phyloP scores from a whole-genome alignment of 2,113 vertebrate species.

The Hydrolagus affinis region DNA sequence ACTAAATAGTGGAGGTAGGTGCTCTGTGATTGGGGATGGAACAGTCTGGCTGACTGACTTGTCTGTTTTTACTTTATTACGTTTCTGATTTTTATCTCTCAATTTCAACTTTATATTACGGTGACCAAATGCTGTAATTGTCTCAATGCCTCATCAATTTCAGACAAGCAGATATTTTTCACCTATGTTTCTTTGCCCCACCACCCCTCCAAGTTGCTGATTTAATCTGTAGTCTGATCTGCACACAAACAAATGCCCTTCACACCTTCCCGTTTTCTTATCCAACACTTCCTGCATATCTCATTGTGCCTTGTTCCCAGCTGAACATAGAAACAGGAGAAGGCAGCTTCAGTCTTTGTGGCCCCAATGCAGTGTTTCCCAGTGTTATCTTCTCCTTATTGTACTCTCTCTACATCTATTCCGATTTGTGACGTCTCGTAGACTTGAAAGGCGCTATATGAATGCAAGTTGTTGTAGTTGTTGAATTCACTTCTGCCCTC shows the following conservation, averaged over 20 bases:
- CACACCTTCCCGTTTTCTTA: neutral
- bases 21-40: no score
- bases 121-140: no score
- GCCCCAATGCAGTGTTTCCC: neutral
- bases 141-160: no score
- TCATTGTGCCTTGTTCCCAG: neutral
- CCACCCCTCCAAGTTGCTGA: neutral
- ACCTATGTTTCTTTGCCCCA: no score
- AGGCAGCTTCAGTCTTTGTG: neutral
- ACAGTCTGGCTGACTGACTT: no score
- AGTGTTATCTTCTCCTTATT: neutral
- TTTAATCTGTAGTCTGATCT: neutral
- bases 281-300: neutral
- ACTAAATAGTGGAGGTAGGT: no score
- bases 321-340: neutral
- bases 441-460: neutral
- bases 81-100: no score
- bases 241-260: neutral
- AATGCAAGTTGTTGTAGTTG: no score
- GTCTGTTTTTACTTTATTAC: no score
- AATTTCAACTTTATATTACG: no score
- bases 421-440: neutral
- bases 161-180: no score
- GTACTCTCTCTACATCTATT: neutral
- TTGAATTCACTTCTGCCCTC: no score